Percentiles rank a stretch among this genome's conserved stretches.
Evolutionary conservation across 2,888 invertebrate species (phyloP).

Genomic region (Erebia aethiops): DNA sequence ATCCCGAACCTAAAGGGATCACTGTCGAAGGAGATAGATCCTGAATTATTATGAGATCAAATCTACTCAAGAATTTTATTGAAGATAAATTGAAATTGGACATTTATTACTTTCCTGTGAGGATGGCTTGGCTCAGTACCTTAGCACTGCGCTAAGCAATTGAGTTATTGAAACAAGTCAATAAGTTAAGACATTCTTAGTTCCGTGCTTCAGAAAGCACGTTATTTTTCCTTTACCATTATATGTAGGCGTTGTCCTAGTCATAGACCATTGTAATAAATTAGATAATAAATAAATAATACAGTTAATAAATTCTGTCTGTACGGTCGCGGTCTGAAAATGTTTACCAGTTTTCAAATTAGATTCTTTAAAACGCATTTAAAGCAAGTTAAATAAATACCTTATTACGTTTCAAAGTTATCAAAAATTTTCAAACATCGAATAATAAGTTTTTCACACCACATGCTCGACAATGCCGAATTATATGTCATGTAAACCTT

Average conservation of each 20-base stretch:
- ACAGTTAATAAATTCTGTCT: not conserved
- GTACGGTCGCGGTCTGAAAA: too few species aligned
- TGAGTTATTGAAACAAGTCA: conserved; percentile 12
- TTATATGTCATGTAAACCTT: too few species aligned
- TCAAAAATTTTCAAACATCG: too few species aligned
- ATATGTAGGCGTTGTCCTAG: not conserved
- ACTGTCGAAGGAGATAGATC: conserved; percentile 21
- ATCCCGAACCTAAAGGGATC: conserved; percentile 23
- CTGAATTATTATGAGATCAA: conserved; percentile 27
- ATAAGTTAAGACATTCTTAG: not conserved
- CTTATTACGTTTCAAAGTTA: too few species aligned
- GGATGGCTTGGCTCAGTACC: not conserved
- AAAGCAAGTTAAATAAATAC: too few species aligned
- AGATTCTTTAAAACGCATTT: too few species aligned
- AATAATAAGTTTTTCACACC: too few species aligned
- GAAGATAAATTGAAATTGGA: conserved; percentile 27
- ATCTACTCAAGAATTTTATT: conserved; percentile 6
- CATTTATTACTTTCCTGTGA: conserved; percentile 12
- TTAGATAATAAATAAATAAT: not conserved
- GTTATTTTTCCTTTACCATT: not conserved
- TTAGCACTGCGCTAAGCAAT: not conserved
- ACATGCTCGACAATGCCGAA: too few species aligned
- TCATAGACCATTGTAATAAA: too few species aligned
- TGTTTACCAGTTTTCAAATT: too few species aligned
- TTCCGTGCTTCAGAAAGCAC: conserved; percentile 1